Evolutionary conservation across 2,888 invertebrate species (phyloP), one percentile per base, ranked within the genome.

Genomic region (Tyria jacobaeae): DNA sequence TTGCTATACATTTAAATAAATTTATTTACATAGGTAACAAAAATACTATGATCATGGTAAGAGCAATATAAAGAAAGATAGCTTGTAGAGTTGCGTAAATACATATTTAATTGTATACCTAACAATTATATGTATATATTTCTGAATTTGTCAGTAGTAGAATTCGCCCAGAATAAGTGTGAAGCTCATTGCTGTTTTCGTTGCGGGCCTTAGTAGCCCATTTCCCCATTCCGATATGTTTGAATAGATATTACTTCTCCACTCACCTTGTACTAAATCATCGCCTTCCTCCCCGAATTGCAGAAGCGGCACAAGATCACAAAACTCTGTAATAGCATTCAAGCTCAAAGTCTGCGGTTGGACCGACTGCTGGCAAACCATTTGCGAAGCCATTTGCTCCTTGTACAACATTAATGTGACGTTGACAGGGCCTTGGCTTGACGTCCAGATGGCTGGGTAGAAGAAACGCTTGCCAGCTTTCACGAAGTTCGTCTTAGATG

Each of bases 261-360:
- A 27, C 58, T 53, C 78, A 96, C 96, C 96, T 95, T 97, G 96
- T 54, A 96, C 91, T 80, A 96, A 94, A 78, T 96, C 96, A 49
- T 95, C 94, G 58, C 95, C 95, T 0, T 94, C 94, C 64, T 94
- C 95, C 64, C 94, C 95, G 73, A 96, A 94, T 82, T 96, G 96
- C 76, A 96, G 95, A 66, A 95, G 91, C 25, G 97, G 97, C 57
- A 97, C 96, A 75, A 96, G 87, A 83, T 97, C 97, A 81, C 96
- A 96, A 88, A 97, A 97, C 91, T 97, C 97, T 9, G 97, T 96
- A 37, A 97, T 95, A 9, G 97, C 96, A 73, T 95, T 95, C 67
- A 97, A 89, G 76, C 95, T 96, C 81, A 96, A 94, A 44, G 95
- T 95, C 68, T 95, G 95, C 35, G 95, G 92, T 44, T 95, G 95